Percentiles rank a stretch among this genome's conserved stretches.
phyloP scores from a whole-genome alignment of 2,888 invertebrate genomes.

The Anthrax anthrax region DNA sequence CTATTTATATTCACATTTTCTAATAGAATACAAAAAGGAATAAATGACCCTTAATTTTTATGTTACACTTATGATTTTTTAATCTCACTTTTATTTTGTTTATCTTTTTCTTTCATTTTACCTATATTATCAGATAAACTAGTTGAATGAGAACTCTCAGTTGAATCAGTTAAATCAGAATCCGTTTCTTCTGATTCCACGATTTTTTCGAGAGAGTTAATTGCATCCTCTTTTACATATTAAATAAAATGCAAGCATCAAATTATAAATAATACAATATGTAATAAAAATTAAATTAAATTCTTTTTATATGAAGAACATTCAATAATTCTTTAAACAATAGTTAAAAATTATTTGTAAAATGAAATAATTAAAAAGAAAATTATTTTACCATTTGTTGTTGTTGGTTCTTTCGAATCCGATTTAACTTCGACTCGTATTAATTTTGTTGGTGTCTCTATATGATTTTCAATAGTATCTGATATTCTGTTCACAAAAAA shows the following conservation, averaged over 20 bases:
- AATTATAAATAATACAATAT: too few species aligned
- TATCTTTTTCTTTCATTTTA: conserved; percentile 10
- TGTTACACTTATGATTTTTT: too few species aligned
- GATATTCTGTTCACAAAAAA: conserved; percentile 26
- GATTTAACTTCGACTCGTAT: conserved; percentile 63
- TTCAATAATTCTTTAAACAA: too few species aligned
- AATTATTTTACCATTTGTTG: background rate
- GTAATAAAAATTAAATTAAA: too few species aligned
- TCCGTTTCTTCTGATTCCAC: conserved; percentile 39
- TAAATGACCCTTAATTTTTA: too few species aligned
- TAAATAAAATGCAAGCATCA: background rate
- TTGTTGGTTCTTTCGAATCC: conserved; percentile 28
- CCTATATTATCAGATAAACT: conserved; percentile 28
- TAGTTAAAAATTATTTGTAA: too few species aligned
- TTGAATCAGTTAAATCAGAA: conserved; percentile 38
- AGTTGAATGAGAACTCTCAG: conserved; percentile 34
- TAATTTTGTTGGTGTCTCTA: conserved; percentile 55
- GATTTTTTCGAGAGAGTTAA: conserved; percentile 23
- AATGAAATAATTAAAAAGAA: background rate
- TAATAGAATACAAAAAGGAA: too few species aligned
- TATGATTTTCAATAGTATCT: conserved; percentile 35
- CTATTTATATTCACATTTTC: too few species aligned
- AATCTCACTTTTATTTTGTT: too few species aligned
- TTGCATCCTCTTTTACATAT: conserved; percentile 12
- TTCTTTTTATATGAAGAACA: too few species aligned